Evolutionary conservation across 2,888 invertebrate genomes (phyloP).

Genomic region (Chymomyza caudatula): DNA sequence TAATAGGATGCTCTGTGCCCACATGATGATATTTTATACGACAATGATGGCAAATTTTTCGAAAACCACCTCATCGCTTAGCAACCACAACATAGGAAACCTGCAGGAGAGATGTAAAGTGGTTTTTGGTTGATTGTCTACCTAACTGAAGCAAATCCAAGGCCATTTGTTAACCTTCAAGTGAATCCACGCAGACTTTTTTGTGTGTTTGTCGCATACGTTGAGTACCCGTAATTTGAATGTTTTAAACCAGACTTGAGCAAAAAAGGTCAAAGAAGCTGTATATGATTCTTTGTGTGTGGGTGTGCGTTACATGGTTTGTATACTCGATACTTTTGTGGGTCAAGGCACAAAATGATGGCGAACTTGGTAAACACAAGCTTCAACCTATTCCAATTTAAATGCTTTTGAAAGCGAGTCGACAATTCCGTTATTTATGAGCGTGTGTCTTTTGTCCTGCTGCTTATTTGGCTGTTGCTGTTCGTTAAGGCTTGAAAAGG

Average conservation of each 20-base stretch:
- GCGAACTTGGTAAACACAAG: too few species aligned
- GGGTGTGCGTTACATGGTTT: conserved; percentile 1
- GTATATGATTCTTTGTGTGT: background rate
- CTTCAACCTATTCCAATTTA: conserved; percentile 29
- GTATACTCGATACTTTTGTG: conserved; percentile 48
- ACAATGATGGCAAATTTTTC: conserved; percentile 14
- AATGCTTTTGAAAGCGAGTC: conserved; percentile 49
- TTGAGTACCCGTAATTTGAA: background rate
- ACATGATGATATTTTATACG: conserved; percentile 10
- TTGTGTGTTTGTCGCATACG: background rate
- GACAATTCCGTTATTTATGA: conserved; percentile 64
- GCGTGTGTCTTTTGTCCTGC: conserved; percentile 57
- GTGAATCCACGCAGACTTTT: background rate
- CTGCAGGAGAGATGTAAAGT: too few species aligned
- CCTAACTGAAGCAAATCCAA: background rate
- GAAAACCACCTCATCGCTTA: background rate
- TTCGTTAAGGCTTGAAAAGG: conserved; percentile 53
- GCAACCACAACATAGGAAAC: background rate
- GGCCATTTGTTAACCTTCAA: conserved; percentile 6
- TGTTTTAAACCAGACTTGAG: background rate
- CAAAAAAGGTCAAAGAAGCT: background rate
- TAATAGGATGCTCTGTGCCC: background rate
- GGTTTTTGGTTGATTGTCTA: background rate
- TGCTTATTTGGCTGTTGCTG: conserved; percentile 16
- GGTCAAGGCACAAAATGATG: conserved; percentile 62